Evolutionary conservation across 1,140 invertebrate species (phyloP).

Genomic region (Elysia chlorotica): DNA sequence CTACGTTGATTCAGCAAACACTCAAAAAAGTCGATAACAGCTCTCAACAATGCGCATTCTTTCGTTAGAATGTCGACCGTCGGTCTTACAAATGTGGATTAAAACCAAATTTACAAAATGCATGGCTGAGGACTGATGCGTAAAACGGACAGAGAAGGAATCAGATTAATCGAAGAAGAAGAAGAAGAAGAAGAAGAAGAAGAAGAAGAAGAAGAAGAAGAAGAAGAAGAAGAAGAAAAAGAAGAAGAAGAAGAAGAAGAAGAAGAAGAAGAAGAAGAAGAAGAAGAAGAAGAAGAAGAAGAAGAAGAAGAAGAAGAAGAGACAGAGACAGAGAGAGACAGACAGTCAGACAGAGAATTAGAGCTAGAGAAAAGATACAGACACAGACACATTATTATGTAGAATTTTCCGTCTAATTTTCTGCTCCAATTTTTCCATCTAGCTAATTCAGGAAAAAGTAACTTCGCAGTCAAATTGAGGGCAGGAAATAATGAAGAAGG

Average conservation of each 20-base stretch:
- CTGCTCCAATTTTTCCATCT: too few species aligned
- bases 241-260: background rate
- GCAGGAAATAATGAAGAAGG: too few species aligned
- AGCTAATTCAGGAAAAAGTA: too few species aligned
- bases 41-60: too few species aligned
- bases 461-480: too few species aligned
- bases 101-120: too few species aligned
- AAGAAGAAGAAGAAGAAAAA: background rate
- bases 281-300: background rate
- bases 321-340: constrained; percentile 15
- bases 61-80: too few species aligned
- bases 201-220: background rate
- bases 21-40: too few species aligned
- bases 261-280: background rate
- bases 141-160: background rate
- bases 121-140: too few species aligned
- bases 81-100: too few species aligned
- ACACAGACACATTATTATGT: background rate
- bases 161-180: background rate
- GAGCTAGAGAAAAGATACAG: constrained; percentile 7
- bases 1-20: too few species aligned
- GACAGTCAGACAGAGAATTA: constrained; percentile 14
- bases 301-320: background rate
- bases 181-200: background rate
- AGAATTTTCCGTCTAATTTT: too few species aligned